These are phyloP conservation scores for Eira barbara DNA, from an alignment of 2,113 vertebrate genomes.

Conservation along the genomic window DNA sequence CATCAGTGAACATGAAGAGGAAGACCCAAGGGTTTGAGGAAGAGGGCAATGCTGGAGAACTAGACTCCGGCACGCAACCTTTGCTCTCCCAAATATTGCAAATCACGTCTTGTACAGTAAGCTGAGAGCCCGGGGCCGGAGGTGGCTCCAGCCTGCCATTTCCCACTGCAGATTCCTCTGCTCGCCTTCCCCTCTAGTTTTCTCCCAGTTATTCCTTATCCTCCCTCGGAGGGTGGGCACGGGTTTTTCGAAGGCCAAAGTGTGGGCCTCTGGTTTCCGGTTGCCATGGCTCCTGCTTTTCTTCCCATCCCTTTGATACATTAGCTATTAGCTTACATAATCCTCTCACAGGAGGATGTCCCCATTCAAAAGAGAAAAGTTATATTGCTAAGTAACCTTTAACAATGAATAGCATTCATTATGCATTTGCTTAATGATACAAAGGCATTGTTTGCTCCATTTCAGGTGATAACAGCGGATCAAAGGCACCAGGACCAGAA, in stretches of 20 bases:
- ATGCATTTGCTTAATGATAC: constrained; percentile 62
- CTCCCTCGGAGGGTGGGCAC: neutral
- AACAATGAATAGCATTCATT: constrained; percentile 51
- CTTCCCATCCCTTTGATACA: neutral
- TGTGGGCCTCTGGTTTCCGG: neutral
- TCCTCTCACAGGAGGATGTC: constrained; percentile 34
- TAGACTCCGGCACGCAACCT: neutral
- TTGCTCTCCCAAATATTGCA: neutral
- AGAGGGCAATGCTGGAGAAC: neutral
- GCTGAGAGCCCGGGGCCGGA: fast-evolving
- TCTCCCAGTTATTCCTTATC: neutral
- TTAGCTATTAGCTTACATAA: constrained; percentile 46
- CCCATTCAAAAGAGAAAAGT: constrained; percentile 27
- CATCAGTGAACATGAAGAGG: neutral
- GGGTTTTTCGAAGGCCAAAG: neutral
- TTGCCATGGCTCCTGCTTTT: neutral
- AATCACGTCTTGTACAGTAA: neutral
- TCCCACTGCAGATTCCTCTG: neutral
- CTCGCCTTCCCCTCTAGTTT: neutral
- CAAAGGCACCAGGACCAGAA: constrained; percentile 26
- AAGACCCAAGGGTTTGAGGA: neutral
- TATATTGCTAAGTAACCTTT: constrained; percentile 62
- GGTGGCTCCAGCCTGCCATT: neutral
- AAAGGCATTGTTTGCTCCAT: constrained; percentile 53
- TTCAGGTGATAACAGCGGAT: constrained; percentile 62